These are phyloP conservation scores for Axea sp. DNA, from an alignment of 2,888 invertebrate genomes.

Conservation along the genomic window DNA sequence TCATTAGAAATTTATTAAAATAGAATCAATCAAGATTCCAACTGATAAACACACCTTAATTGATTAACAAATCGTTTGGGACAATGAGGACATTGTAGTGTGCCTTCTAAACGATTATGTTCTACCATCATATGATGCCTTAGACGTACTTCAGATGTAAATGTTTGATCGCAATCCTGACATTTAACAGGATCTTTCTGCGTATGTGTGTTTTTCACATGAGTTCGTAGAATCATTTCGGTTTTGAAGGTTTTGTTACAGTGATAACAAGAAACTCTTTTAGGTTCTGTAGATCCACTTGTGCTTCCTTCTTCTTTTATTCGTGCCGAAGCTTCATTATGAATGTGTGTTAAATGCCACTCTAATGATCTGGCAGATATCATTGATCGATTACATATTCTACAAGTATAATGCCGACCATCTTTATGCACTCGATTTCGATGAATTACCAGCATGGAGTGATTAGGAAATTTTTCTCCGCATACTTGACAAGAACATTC, in stretches of 20 bases:
- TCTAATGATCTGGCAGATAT: constrained; percentile 75
- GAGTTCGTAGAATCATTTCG: constrained; percentile 77
- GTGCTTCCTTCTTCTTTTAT: constrained; percentile 61
- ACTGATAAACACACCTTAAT: constrained; percentile 57
- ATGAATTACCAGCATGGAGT: constrained; percentile 77
- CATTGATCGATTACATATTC: constrained; percentile 78
- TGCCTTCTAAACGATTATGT: constrained; percentile 76
- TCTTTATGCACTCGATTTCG: constrained; percentile 77
- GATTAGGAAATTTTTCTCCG: constrained; percentile 77
- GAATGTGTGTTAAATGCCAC: constrained; percentile 77
- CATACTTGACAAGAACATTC: constrained; percentile 78
- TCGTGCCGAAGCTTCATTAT: constrained; percentile 72
- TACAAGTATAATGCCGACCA: constrained; percentile 75
- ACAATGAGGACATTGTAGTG: constrained; percentile 76
- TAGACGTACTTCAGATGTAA: constrained; percentile 76
- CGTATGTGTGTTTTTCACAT: constrained; percentile 77
- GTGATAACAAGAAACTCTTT: constrained; percentile 73
- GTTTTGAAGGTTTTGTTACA: constrained; percentile 77
- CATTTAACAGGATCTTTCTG: constrained; percentile 77
- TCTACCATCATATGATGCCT: constrained; percentile 77
- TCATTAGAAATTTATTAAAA: no score
- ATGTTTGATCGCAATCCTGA: constrained; percentile 73
- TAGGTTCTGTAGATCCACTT: constrained; percentile 62
- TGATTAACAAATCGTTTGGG: constrained; percentile 77
- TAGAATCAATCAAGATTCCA: no score